Percentiles rank a stretch among this genome's conserved stretches.
phyloP scores from a whole-genome alignment of 2,888 invertebrate genomes.

The Muschampia plurimacula region DNA sequence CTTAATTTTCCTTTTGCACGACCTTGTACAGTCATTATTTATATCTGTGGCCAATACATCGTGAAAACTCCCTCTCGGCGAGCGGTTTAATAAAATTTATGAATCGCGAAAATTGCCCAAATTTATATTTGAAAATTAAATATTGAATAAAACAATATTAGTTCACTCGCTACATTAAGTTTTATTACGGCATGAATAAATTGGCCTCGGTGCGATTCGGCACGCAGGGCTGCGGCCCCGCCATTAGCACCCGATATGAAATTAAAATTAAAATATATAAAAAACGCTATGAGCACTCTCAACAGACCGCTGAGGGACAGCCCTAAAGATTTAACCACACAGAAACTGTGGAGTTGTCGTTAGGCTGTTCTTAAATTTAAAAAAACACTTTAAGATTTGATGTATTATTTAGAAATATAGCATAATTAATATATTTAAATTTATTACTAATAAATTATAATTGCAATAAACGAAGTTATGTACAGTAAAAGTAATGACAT shows the following conservation, averaged over 20 bases:
- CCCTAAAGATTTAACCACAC: conserved; percentile 76
- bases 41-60: neutral
- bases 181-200: conserved; percentile 83
- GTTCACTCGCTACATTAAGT: conserved; percentile 84
- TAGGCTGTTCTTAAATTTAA: conserved; percentile 11
- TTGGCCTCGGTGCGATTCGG: conserved; percentile 77
- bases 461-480: neutral
- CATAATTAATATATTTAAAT: no score
- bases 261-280: conserved; percentile 86
- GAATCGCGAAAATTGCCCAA: conserved; percentile 74
- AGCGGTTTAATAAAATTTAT: conserved; percentile 69
- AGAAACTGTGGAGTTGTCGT: conserved; percentile 58
- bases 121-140: conserved; percentile 79
- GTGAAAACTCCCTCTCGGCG: conserved; percentile 41
- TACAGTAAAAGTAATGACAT: neutral
- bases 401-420: neutral
- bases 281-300: conserved; percentile 79
- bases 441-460: no score
- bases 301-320: conserved; percentile 82
- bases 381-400: neutral
- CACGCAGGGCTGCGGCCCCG: conserved; percentile 81
- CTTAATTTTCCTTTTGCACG: neutral
- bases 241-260: conserved; percentile 85
- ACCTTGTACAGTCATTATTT: conserved; percentile 7
- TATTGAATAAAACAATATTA: conserved; percentile 85